These are phyloP conservation scores for Myiotriccus ornatus DNA, from an alignment of 2,797 vertebrate genomes.

Conservation along the genomic window DNA sequence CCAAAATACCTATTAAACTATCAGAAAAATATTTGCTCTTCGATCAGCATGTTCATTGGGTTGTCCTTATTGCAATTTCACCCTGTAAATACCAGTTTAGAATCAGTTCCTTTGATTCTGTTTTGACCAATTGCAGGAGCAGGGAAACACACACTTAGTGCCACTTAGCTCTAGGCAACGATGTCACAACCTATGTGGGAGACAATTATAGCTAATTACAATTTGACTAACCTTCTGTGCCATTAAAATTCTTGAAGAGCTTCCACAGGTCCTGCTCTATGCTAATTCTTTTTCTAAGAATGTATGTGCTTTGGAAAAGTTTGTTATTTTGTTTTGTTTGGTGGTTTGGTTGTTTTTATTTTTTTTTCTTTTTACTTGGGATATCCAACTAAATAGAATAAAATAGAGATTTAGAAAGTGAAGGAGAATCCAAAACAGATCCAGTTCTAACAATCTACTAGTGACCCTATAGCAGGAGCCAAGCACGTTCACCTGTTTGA, in stretches of 20 bases:
- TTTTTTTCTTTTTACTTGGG: background rate
- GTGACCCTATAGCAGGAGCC: background rate
- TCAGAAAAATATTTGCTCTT: background rate
- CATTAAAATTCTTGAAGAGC: background rate
- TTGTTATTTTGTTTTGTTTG: background rate
- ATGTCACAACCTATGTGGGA: background rate
- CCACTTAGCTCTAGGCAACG: background rate
- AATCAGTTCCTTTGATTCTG: background rate
- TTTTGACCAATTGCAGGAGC: background rate
- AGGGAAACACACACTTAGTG: background rate
- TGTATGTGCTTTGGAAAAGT: background rate
- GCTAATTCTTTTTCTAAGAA: background rate
- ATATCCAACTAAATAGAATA: background rate
- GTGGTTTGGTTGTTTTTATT: background rate
- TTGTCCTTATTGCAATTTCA: background rate
- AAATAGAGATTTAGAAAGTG: background rate
- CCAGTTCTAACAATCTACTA: background rate
- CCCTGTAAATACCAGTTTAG: background rate
- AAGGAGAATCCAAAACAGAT: background rate
- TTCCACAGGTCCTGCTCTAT: background rate
- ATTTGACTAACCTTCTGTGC: background rate
- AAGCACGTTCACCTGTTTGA: background rate
- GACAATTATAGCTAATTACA: background rate
- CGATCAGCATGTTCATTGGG: fast-evolving
- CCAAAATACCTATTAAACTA: background rate